Evolutionary conservation across 2,797 vertebrate species (phyloP), one percentile per base, ranked within the genome.

Genomic region (Urosaurus nigricauda): DNA sequence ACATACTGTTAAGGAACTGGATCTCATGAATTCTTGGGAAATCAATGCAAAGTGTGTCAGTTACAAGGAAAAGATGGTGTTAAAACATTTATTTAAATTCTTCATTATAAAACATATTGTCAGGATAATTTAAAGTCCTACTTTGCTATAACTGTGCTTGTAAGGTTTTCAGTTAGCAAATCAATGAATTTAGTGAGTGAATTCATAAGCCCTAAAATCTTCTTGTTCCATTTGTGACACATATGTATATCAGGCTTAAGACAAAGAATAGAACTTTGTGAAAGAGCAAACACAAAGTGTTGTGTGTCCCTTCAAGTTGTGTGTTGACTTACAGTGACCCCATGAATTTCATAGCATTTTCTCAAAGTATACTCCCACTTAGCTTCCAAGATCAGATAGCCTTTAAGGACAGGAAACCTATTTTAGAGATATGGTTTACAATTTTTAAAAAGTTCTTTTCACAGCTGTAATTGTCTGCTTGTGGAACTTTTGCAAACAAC

Each of bases 401-500:
- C 24, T 65, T 65, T 65, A 40, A 40, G 81, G 26, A 63, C 11
- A 8, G 1, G 32, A 12, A 1, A 26, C 5, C 16, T 32, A 21
- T n/a, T 65, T 73, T 16, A 12, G 1, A 73, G n/a, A n/a, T 14
- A 26, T 32, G 17, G 24, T 29, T 60, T 43, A 56, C 11, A 56
- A 14, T 13, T 56, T 56, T 56, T 79, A 86, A 88, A 65, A 17
- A 83, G 43, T 4, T 63, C 24, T 77, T 1, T 86, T 82, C 47
- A 40, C 84, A 86, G 35, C 40, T 73, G 68, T 77, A 82, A 16
- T 77, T 24, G 70, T 92, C 90, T 77, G 47, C 87, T 88, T 68
- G 83, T 92, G 75, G 35, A 90, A 83, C 91, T 32, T 63, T 94
- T 80, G 58, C 84, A 56, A 90, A 93, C 74, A 86, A 94, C 95